Percentiles rank a stretch among this genome's conserved stretches.
Conservation (phyloP, 2,797 vertebrate genomes). For the Chaunax sp. region DNA sequence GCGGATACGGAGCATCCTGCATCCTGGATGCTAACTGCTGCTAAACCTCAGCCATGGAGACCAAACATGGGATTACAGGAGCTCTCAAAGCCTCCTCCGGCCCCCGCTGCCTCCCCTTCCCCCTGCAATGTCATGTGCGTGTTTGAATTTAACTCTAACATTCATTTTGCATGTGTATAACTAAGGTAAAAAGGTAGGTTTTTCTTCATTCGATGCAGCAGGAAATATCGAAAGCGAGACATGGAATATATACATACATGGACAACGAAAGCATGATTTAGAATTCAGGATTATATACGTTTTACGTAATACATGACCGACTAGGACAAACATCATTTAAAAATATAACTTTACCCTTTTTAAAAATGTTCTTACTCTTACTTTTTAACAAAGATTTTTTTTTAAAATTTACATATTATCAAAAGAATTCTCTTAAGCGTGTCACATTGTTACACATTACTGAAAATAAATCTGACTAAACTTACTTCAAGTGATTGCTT, state of each 20-base stretch:
- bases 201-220: neutral
- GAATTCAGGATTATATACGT: neutral
- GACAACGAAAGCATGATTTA: no score
- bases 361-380: neutral
- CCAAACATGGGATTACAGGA: constrained; percentile 54
- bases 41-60: constrained; percentile 82
- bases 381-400: neutral
- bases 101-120: neutral
- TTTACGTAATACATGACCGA: neutral
- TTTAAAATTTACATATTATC: no score
- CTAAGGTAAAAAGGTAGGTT: no score
- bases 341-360: neutral
- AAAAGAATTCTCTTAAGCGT: neutral
- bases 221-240: neutral
- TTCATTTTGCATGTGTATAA: neutral
- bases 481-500: neutral
- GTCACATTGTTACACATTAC: neutral
- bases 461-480: neutral
- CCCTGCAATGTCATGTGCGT: neutral
- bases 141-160: neutral
- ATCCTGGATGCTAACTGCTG: constrained; percentile 82
- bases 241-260: no score
- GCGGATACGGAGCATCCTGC: constrained; percentile 79
- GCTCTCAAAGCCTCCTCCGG: neutral
- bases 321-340: neutral